Conservation (phyloP, 1,140 invertebrate species). For the Glossosoma conforme region DNA sequence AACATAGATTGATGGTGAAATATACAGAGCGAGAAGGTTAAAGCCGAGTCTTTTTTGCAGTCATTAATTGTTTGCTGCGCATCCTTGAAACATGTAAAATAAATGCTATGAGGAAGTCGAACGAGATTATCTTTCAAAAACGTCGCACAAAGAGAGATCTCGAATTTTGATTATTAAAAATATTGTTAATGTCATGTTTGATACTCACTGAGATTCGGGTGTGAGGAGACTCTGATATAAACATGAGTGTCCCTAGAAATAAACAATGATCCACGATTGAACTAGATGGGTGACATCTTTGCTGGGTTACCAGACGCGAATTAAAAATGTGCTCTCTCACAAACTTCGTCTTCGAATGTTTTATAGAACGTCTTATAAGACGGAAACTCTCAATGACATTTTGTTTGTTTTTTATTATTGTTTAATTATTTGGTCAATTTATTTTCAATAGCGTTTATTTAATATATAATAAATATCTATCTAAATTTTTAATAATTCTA, state of each 20-base stretch:
- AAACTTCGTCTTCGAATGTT: no score
- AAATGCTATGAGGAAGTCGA: constrained; percentile 20
- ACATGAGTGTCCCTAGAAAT: constrained; percentile 18
- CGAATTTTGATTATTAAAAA: background rate
- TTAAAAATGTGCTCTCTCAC: no score
- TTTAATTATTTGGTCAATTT: no score
- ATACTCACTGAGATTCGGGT: constrained; percentile 11
- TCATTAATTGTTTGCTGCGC: background rate
- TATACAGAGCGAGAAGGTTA: background rate
- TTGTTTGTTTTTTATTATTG: no score
- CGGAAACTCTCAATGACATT: no score
- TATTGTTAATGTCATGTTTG: background rate
- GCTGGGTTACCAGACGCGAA: no score
- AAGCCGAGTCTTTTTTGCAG: background rate
- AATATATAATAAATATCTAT: no score
- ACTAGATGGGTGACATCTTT: constrained; percentile 22
- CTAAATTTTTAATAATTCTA: no score
- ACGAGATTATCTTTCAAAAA: background rate
- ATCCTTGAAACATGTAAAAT: constrained; percentile 21
- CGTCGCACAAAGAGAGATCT: background rate
- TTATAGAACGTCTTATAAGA: no score
- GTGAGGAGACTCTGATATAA: constrained; percentile 13
- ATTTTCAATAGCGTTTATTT: no score
- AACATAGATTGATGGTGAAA: background rate
- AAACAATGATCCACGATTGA: constrained; percentile 17